Percentiles rank a stretch among this genome's conserved stretches.
Conservation (phyloP, 2,113 vertebrate genomes). For the Daubentonia madagascariensis region DNA sequence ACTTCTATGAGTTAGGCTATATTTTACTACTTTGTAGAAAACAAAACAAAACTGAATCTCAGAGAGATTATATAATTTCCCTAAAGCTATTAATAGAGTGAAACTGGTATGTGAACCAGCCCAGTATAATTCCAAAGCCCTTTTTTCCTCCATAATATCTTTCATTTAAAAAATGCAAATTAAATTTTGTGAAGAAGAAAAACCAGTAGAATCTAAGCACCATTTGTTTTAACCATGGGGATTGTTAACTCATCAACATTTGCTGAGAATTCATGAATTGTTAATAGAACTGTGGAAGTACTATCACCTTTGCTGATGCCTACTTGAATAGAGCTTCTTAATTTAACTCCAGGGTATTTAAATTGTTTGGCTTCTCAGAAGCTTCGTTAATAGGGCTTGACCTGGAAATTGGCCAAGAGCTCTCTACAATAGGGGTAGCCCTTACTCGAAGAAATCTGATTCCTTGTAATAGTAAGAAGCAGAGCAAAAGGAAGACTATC, state of each 20-base stretch:
- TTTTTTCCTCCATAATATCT: conserved; percentile 52
- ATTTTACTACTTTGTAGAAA: background rate
- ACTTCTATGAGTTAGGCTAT: background rate
- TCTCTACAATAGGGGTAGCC: background rate
- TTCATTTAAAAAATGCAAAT: conserved; percentile 37
- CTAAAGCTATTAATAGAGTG: conserved; percentile 10
- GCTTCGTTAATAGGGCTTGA: conserved; percentile 52
- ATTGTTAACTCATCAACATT: conserved; percentile 63
- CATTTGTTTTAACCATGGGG: conserved; percentile 55
- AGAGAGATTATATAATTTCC: background rate
- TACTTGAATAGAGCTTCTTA: conserved; percentile 51
- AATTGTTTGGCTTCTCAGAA: conserved; percentile 50
- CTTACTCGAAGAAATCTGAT: background rate
- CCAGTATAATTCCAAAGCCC: background rate
- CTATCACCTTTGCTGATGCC: conserved; percentile 56
- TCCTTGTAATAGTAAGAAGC: conserved; percentile 24
- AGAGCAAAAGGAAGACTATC: background rate
- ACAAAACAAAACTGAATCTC: background rate
- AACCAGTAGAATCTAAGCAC: conserved; percentile 43
- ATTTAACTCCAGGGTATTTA: conserved; percentile 53
- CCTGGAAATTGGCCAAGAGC: conserved; percentile 46
- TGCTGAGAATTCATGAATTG: conserved; percentile 64
- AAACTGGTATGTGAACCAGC: background rate
- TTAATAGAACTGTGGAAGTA: conserved; percentile 48
- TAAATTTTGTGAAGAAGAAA: conserved; percentile 47